Evolutionary conservation across 2,797 vertebrate species (phyloP).

Genomic region (Tapirus indicus): DNA sequence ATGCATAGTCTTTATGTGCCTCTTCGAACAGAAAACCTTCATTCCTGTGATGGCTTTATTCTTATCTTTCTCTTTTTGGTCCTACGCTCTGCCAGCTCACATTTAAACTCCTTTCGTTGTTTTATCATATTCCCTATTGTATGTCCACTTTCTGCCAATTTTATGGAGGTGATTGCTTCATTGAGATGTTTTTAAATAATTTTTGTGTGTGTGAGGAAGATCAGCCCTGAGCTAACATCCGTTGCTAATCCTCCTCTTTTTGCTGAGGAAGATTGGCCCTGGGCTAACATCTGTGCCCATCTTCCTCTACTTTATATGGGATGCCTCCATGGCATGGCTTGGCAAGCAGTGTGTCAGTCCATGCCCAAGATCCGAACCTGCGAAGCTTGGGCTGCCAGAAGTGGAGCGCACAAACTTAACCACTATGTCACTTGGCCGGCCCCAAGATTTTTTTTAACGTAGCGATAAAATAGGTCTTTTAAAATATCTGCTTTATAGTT

Average conservation of each 20-base stretch:
- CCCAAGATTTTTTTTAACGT: neutral
- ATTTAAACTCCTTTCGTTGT: neutral
- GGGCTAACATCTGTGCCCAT: no score
- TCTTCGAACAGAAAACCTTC: neutral
- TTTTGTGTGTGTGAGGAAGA: no score
- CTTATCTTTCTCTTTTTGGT: neutral
- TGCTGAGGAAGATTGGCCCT: no score
- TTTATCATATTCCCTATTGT: neutral
- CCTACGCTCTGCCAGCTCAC: neutral
- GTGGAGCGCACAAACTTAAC: no score
- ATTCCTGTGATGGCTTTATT: neutral
- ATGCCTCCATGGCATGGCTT: no score
- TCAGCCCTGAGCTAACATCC: no score
- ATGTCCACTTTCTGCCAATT: neutral
- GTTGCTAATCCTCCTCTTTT: no score
- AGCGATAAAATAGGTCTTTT: neutral
- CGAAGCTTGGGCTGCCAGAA: no score
- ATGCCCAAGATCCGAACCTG: no score
- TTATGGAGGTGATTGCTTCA: neutral
- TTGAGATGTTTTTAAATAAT: neutral
- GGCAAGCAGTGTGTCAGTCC: no score
- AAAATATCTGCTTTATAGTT: neutral
- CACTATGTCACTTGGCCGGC: no score
- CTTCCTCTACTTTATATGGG: no score
- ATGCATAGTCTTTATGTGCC: neutral